phyloP scores from a whole-genome alignment of 2,113 vertebrate genomes.

The Azemiops feae region DNA sequence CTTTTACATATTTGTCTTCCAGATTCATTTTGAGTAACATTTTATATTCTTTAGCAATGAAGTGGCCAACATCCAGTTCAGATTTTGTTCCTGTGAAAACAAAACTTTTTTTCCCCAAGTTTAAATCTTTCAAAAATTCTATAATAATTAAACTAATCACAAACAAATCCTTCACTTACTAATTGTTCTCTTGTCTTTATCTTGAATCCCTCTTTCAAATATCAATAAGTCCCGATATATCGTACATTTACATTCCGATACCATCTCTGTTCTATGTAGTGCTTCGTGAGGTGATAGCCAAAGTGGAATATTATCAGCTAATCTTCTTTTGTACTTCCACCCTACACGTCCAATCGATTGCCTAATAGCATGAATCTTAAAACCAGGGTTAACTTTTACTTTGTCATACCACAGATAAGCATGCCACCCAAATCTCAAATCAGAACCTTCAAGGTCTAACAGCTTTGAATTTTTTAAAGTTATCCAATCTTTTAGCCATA shows the following conservation, averaged over 20 bases:
- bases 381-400: not conserved
- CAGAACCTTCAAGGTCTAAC: not conserved
- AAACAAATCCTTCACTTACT: not conserved
- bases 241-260: too few species aligned
- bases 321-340: not conserved
- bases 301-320: not conserved
- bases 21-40: not conserved
- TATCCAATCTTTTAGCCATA: not conserved
- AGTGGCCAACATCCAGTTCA: not conserved
- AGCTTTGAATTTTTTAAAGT: not conserved
- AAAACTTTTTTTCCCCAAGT: not conserved
- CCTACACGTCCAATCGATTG: not conserved
- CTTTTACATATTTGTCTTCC: not conserved
- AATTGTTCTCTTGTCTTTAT: not conserved
- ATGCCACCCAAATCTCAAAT: not conserved
- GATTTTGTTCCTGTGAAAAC: not conserved
- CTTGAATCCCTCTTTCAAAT: not conserved
- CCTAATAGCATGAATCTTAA: not conserved
- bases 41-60: not conserved
- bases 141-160: not conserved
- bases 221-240: not conserved
- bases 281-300: not conserved
- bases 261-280: not conserved
- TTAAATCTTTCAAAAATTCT: not conserved
- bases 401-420: not conserved